Conservation (phyloP, 1,140 invertebrate genomes). For the Paralvinella palmiformis region DNA sequence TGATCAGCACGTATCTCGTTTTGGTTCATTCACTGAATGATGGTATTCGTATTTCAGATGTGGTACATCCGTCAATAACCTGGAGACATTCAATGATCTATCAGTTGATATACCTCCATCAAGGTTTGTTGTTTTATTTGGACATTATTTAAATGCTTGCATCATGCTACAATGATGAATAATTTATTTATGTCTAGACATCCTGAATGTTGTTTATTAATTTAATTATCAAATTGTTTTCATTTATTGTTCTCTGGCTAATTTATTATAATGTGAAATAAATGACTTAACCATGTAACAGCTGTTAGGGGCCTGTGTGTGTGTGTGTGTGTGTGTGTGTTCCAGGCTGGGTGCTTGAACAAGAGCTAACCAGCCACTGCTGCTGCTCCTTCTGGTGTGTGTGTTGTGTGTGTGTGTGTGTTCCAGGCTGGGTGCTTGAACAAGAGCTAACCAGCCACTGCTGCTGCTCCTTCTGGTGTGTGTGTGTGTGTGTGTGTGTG, state of each 20-base stretch:
- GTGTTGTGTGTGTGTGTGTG: no score
- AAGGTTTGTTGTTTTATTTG: slow-evolving; percentile 23
- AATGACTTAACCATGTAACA: no score
- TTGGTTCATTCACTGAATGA: background rate
- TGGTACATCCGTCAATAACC: slow-evolving; percentile 28
- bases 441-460: no score
- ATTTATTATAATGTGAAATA: background rate
- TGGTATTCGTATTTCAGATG: slow-evolving; percentile 27
- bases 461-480: no score
- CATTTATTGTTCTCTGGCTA: background rate
- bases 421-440: no score
- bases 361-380: no score
- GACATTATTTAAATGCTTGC: background rate
- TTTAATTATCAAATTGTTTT: background rate
- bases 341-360: no score
- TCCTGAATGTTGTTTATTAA: background rate
- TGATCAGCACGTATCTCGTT: background rate
- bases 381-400: no score
- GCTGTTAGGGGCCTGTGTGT: no score
- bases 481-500: no score
- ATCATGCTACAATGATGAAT: background rate
- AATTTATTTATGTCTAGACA: background rate
- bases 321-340: no score
- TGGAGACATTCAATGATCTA: slow-evolving; percentile 38
- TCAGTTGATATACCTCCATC: slow-evolving; percentile 35